Percentiles rank a stretch among this genome's conserved stretches.
Conservation (phyloP, 2,113 vertebrate species). For the Cranoglanis bouderius region DNA sequence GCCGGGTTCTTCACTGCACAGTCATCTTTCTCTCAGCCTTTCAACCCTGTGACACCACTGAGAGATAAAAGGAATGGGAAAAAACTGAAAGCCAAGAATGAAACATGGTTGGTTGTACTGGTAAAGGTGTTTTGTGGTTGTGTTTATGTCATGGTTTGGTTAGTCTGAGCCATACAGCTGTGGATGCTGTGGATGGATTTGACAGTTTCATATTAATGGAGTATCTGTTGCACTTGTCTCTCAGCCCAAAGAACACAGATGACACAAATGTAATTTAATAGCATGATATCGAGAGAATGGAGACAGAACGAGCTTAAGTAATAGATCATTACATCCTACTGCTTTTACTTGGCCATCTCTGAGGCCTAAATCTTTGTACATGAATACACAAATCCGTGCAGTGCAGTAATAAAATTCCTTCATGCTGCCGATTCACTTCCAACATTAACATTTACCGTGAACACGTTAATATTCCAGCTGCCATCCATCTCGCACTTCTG, state of each 20-base stretch:
- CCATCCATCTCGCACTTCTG: not conserved
- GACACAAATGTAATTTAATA: not conserved
- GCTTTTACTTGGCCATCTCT: not conserved
- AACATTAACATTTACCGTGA: not conserved
- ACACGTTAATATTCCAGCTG: conserved; percentile 11
- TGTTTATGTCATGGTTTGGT: not conserved
- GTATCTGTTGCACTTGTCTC: not conserved
- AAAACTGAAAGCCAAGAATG: not conserved
- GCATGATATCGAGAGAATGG: too few species aligned
- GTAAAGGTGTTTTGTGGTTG: not conserved
- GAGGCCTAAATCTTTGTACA: not conserved
- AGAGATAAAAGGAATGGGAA: not conserved
- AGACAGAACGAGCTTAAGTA: not conserved
- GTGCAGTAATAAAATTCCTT: not conserved
- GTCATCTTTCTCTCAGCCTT: not conserved
- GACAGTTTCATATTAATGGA: too few species aligned
- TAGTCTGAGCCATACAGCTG: not conserved
- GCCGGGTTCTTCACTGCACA: not conserved
- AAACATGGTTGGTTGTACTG: not conserved
- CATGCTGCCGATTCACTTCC: not conserved
- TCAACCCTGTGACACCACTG: not conserved
- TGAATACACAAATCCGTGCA: not conserved
- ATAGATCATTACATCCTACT: not conserved
- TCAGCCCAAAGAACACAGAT: not conserved
- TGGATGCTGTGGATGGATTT: not conserved